Conservation (phyloP, 2,113 vertebrate species). For the Brachirus orientalis region DNA sequence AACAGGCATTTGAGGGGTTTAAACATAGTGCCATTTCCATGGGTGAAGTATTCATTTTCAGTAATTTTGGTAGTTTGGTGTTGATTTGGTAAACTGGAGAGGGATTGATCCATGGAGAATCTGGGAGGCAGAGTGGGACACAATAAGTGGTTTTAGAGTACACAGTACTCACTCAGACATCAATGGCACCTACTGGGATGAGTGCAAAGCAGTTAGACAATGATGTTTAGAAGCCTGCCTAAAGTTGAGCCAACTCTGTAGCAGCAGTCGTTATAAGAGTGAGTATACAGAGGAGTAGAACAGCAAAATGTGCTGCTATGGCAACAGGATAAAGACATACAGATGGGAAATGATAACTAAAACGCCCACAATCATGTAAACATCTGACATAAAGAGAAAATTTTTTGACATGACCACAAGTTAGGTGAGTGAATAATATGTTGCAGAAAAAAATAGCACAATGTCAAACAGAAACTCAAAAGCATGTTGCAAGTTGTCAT, state of each 20-base stretch:
- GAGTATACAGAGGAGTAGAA: background rate
- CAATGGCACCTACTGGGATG: conserved; percentile 27
- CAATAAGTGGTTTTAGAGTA: conserved; percentile 29
- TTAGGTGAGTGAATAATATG: background rate
- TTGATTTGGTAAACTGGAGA: conserved; percentile 15
- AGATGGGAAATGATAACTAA: background rate
- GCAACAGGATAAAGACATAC: conserved; percentile 21
- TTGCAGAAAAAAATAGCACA: conserved; percentile 3
- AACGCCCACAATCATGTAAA: background rate
- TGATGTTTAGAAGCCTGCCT: conserved; percentile 21
- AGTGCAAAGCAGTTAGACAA: conserved; percentile 36
- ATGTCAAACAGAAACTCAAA: conserved; percentile 5
- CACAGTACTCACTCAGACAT: conserved; percentile 7
- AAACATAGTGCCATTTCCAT: conserved; percentile 4
- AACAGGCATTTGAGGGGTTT: no score
- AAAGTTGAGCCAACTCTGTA: background rate
- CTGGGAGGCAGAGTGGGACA: conserved; percentile 45
- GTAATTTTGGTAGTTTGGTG: conserved; percentile 46
- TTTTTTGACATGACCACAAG: conserved; percentile 1
- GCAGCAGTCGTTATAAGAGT: background rate
- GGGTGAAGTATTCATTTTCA: conserved; percentile 37
- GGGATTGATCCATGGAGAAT: conserved; percentile 19
- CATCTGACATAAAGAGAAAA: background rate
- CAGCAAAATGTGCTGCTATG: conserved; percentile 27
- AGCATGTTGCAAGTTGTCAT: conserved; percentile 15